A percentile compares a stretch with the other conserved stretches of the same genome.
Conservation (phyloP, 2,797 vertebrate genomes). For the Selene dorsalis region DNA sequence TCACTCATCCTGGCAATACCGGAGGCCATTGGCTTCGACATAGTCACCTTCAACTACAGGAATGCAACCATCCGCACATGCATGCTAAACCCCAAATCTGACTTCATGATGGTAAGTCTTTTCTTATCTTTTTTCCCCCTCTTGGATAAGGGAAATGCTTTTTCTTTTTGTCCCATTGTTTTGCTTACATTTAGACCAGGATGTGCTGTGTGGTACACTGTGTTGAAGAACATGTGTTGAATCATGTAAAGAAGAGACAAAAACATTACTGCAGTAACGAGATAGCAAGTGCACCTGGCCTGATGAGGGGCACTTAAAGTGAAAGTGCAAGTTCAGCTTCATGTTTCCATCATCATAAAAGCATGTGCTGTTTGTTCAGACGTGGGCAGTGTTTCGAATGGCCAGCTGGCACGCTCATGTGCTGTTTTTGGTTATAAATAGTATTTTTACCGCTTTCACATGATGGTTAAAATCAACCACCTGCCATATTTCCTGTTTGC, state of each 20-base stretch:
- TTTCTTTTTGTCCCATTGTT: constrained; percentile 25
- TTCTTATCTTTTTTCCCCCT: constrained; percentile 2
- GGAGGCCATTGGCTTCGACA: constrained; percentile 92
- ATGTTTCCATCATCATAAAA: constrained; percentile 29
- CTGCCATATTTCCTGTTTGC: constrained; percentile 14
- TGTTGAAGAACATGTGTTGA: neutral
- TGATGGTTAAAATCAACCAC: constrained; percentile 10
- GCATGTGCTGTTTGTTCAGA: constrained; percentile 11
- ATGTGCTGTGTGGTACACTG: constrained; percentile 8
- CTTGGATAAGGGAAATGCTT: constrained; percentile 5
- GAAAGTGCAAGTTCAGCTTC: constrained; percentile 35
- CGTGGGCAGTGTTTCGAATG: constrained; percentile 29
- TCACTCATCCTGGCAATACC: constrained; percentile 94
- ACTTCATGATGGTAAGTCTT: constrained; percentile 86
- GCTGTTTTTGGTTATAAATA: constrained; percentile 29
- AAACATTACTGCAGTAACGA: constrained; percentile 36
- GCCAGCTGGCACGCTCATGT: neutral
- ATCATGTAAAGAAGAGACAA: constrained; percentile 32
- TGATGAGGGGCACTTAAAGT: constrained; percentile 18
- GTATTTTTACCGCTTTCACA: constrained; percentile 26
- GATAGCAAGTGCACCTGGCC: constrained; percentile 38
- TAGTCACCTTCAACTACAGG: constrained; percentile 83
- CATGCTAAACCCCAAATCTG: constrained; percentile 86
- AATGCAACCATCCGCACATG: constrained; percentile 85
- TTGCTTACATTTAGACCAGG: constrained; percentile 19